Percentiles rank a stretch among this genome's conserved stretches.
These are phyloP conservation scores for Hippoglossus stenolepis DNA, from an alignment of 2,113 vertebrate species.

Conservation along the genomic window DNA sequence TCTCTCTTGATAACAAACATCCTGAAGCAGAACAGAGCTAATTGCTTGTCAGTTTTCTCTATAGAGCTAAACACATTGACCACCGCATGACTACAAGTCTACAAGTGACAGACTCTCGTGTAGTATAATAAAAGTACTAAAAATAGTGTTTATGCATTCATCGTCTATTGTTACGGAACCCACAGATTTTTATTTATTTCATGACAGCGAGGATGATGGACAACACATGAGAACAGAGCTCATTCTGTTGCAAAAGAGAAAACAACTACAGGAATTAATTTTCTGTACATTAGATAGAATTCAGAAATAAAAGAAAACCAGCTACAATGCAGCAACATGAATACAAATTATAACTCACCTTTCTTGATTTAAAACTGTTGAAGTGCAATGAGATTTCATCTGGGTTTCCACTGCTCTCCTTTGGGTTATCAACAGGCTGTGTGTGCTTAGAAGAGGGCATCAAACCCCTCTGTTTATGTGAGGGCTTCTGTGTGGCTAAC, in stretches of 20 bases:
- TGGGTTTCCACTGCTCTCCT: constrained; percentile 86
- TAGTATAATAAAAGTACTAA: constrained; percentile 49
- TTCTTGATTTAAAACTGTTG: constrained; percentile 85
- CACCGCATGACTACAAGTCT: constrained; percentile 58
- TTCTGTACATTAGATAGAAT: background rate
- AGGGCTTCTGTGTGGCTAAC: constrained; percentile 84
- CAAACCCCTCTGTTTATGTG: constrained; percentile 82
- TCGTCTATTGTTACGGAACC: constrained; percentile 35
- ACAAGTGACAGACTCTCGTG: constrained; percentile 39
- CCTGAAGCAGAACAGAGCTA: constrained; percentile 72
- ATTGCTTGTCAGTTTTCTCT: constrained; percentile 72
- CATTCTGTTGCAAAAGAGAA: background rate
- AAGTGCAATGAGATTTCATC: constrained; percentile 82
- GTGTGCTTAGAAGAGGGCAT: constrained; percentile 75
- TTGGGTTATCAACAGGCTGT: constrained; percentile 83
- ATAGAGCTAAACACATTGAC: constrained; percentile 61
- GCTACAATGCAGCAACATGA: background rate
- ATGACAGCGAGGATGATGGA: constrained; percentile 41
- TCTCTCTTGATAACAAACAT: constrained; percentile 65
- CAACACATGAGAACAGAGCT: constrained; percentile 16
- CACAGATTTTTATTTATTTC: constrained; percentile 35
- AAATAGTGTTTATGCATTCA: constrained; percentile 38
- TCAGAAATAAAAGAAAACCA: background rate
- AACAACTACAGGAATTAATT: background rate
- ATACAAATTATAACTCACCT: constrained; percentile 81